A percentile compares a stretch with the other conserved stretches of the same genome.
Evolutionary conservation across 2,797 vertebrate genomes (phyloP).

Genomic region (Picus viridis): DNA sequence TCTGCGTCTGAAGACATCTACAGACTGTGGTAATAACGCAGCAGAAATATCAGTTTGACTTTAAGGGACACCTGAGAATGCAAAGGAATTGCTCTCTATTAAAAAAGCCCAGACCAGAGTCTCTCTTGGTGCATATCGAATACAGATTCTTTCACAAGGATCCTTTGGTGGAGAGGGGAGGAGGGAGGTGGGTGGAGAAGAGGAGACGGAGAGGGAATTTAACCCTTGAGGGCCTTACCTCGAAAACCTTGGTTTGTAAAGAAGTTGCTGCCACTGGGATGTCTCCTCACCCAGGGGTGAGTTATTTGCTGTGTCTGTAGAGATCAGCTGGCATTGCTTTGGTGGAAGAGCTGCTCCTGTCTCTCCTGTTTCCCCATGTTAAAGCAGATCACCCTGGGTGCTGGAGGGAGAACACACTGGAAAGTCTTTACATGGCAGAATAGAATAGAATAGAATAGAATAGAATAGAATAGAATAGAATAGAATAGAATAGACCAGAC

Average conservation of each 20-base stretch:
- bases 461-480: no score
- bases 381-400: neutral
- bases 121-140: constrained; percentile 32
- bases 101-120: constrained; percentile 39
- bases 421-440: neutral
- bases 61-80: constrained; percentile 60
- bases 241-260: neutral
- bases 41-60: constrained; percentile 43
- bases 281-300: accelerated
- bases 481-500: no score
- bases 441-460: no score
- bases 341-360: neutral
- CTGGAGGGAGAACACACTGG: neutral
- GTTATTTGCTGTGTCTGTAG: neutral
- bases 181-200: neutral
- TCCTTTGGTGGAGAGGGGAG: neutral
- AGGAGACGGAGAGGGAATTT: neutral
- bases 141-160: constrained; percentile 26
- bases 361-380: neutral
- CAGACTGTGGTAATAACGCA: constrained; percentile 9
- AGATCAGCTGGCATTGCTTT: neutral
- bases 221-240: constrained; percentile 23
- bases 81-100: constrained; percentile 64
- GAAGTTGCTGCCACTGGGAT: neutral
- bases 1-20: constrained; percentile 47